Conservation (phyloP, 2,888 invertebrate genomes). For the Coelinius sp. region DNA sequence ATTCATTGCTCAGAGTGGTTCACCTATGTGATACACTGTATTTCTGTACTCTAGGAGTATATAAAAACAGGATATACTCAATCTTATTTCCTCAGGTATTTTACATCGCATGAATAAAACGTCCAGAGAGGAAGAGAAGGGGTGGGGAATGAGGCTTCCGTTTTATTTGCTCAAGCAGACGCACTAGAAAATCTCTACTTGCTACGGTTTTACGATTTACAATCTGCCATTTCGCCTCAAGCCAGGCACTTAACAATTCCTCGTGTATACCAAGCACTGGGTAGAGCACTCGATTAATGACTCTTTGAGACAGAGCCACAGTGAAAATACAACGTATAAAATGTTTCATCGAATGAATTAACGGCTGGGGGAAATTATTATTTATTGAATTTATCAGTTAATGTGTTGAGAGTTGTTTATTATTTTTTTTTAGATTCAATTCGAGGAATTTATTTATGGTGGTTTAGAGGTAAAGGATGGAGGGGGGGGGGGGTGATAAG, state of each 20-base stretch:
- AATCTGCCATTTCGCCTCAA: slow-evolving; percentile 57
- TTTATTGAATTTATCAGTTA: slow-evolving; percentile 18
- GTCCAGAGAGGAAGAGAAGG: not conserved
- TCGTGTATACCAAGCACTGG: slow-evolving; percentile 48
- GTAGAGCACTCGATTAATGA: slow-evolving; percentile 54
- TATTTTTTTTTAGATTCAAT: not conserved
- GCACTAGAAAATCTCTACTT: slow-evolving; percentile 28
- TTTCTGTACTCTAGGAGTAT: not conserved
- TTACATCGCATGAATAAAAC: slow-evolving; percentile 22
- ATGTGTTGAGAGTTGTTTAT: not conserved
- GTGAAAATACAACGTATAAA: slow-evolving; percentile 46
- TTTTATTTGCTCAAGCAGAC: slow-evolving; percentile 16
- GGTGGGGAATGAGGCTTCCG: slow-evolving; percentile 9
- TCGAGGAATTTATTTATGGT: not conserved
- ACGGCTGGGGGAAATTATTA: not conserved
- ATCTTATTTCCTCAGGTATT: slow-evolving; percentile 20
- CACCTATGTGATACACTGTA: slow-evolving; percentile 8
- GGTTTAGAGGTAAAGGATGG: not conserved
- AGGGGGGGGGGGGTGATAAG: no score
- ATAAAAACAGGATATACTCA: slow-evolving; percentile 9
- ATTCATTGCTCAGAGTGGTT: slow-evolving; percentile 47
- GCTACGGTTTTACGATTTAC: slow-evolving; percentile 62
- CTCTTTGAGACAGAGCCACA: slow-evolving; percentile 55
- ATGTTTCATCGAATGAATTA: slow-evolving; percentile 32
- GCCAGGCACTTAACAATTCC: slow-evolving; percentile 55